Percentiles rank a stretch among this genome's conserved stretches.
Conservation (phyloP, 2,113 vertebrate species). For the Bostrychus sinensis region DNA sequence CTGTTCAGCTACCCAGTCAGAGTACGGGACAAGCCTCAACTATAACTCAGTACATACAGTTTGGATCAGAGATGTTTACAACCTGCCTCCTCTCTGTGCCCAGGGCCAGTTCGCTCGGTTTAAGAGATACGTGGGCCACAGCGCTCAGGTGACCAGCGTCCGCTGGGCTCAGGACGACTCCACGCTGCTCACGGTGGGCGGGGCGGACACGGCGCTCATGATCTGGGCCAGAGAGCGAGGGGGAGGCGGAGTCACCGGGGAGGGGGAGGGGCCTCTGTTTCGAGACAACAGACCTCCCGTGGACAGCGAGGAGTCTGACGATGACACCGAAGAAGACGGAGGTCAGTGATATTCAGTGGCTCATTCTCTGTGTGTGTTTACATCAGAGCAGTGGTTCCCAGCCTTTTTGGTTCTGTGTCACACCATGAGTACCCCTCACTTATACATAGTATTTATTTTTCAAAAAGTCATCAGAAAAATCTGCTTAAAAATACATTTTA, state of each 20-base stretch:
- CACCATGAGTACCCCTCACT: no score
- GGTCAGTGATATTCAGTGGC: conserved; percentile 67
- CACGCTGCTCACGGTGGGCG: conserved; percentile 90
- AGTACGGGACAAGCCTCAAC: conserved; percentile 72
- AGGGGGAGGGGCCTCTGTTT: conserved; percentile 79
- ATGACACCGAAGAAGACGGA: conserved; percentile 94
- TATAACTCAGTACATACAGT: neutral
- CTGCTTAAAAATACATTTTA: no score
- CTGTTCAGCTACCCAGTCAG: conserved; percentile 91
- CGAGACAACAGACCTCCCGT: conserved; percentile 64
- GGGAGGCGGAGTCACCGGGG: conserved; percentile 75
- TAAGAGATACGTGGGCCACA: conserved; percentile 95
- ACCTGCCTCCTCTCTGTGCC: neutral
- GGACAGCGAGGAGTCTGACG: conserved; percentile 95
- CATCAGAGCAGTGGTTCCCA: no score
- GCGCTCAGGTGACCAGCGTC: conserved; percentile 92
- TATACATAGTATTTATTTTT: no score
- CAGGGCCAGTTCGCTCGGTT: conserved; percentile 91
- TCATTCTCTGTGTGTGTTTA: neutral
- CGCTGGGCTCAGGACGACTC: conserved; percentile 92
- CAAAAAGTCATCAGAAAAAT: no score
- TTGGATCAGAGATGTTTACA: no score
- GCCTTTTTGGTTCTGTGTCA: no score
- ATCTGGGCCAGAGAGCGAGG: conserved; percentile 90
- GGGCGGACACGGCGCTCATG: conserved; percentile 93